Conservation (phyloP, 64 coral and sea anemone species). For the Hydrozoanthus tunicans region DNA sequence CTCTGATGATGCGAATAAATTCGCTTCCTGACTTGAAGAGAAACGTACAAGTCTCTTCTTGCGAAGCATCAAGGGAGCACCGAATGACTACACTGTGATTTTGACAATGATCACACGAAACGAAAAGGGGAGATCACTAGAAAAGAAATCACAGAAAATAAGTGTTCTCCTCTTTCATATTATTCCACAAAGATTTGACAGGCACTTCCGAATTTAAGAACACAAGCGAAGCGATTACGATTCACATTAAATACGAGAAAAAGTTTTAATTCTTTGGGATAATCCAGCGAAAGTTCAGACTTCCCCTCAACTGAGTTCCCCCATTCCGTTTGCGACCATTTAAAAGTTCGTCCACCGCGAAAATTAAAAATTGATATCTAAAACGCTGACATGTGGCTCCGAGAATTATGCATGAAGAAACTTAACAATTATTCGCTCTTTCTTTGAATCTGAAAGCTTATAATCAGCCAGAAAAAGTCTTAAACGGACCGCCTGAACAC, state of each 20-base stretch:
- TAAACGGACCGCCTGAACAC: not conserved
- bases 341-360: slow-evolving; percentile 52
- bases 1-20: slow-evolving; percentile 19
- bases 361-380: slow-evolving; percentile 99
- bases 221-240: not conserved
- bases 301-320: slow-evolving; percentile 48
- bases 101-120: slow-evolving; percentile 13
- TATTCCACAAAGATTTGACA: slow-evolving; percentile 19
- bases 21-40: not conserved
- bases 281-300: not conserved
- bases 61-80: not conserved
- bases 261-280: not conserved
- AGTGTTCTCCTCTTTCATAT: not conserved
- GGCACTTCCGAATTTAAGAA: slow-evolving; percentile 47
- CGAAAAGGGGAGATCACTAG: slow-evolving; percentile 8
- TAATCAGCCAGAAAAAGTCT: not conserved
- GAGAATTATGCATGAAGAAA: slow-evolving; percentile 96
- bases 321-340: slow-evolving; percentile 58
- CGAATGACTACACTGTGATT: not conserved
- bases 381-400: slow-evolving; percentile 93
- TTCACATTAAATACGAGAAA: slow-evolving; percentile 14
- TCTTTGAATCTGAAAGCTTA: slow-evolving; percentile 2
- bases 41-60: not conserved
- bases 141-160: slow-evolving; percentile 63
- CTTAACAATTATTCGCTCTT: slow-evolving; percentile 26